Evolutionary conservation across 2,113 vertebrate genomes (phyloP), one percentile per base, ranked within the genome.

Genomic region (Callopanchax toddi): DNA sequence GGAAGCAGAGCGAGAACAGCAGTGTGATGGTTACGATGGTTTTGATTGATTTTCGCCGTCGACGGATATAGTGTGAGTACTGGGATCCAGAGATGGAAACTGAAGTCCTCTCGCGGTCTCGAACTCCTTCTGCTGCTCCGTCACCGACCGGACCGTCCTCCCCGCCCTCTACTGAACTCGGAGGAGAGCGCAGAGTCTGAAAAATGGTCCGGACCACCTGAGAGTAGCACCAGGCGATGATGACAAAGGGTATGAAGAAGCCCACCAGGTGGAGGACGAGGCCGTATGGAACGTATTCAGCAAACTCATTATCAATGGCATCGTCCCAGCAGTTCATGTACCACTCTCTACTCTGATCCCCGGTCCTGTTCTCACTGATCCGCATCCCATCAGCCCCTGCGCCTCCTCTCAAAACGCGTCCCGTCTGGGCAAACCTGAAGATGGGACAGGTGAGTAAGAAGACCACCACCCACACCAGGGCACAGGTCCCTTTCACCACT

Each of bases 221-320:
- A 1, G 93, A 94, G 84, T 94, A 94, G 65, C 92, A 94, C 92
- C 93, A 93, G 58, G 91, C 93, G 13, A 93, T 94, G 68, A 93
- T 87, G 59, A 87, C 86, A 16, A 94, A 94, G 16, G 93, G 93
- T 43, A 93, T 43, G 17, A 93, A 94, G 77, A 94, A 94, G 4
- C 93, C 92, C 26, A 93, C 49, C 25, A 92, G 75, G 60, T 94
- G 93, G 11, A 94, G 91, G 2, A 92, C 85, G 18, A 94, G 87
- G 25, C 93, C 93, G 10, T 94, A 94, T 0, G 93, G 93, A 18
- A 94, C 90, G 5, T 94, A 94, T 56, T 91, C 91, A 0, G 86
- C 86, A 39, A 93, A 92, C 71, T 94, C 93, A 4, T 82, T 69
- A 60, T 94, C 93, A 7, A 92, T 89, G 58, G 93, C 93, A 10